A percentile compares a stretch with the other conserved stretches of the same genome.
These are phyloP conservation scores for Empis livida DNA, from an alignment of 2,888 invertebrate genomes.

Conservation along the genomic window DNA sequence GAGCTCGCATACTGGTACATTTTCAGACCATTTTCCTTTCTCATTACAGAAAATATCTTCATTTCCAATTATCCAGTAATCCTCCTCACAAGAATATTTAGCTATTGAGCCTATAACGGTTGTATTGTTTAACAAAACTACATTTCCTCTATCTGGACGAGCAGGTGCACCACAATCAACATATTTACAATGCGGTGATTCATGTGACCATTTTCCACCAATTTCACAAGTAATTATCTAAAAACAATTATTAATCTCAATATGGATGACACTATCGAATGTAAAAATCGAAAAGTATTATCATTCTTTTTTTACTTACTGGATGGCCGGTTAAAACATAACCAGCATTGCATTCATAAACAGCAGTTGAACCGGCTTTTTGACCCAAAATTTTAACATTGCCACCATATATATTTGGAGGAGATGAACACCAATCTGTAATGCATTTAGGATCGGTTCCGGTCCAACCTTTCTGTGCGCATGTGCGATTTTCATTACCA, in stretches of 20 bases:
- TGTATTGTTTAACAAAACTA: constrained; percentile 58
- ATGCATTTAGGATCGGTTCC: constrained; percentile 68
- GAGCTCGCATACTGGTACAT: constrained; percentile 74
- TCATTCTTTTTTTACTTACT: constrained; percentile 37
- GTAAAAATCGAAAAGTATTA: not conserved
- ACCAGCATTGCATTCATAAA: constrained; percentile 69
- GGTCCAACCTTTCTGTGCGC: constrained; percentile 66
- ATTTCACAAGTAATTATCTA: constrained; percentile 70
- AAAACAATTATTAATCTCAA: constrained; percentile 16
- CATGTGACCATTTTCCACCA: constrained; percentile 73
- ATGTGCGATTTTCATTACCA: constrained; percentile 57
- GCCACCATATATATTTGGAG: constrained; percentile 65
- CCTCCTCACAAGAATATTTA: constrained; percentile 66
- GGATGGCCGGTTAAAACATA: constrained; percentile 72
- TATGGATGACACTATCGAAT: no score
- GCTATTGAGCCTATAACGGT: constrained; percentile 70
- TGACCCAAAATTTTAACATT: constrained; percentile 56
- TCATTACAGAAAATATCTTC: constrained; percentile 57
- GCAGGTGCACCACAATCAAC: constrained; percentile 77
- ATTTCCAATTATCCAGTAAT: constrained; percentile 71
- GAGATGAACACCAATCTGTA: constrained; percentile 80
- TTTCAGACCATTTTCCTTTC: constrained; percentile 79
- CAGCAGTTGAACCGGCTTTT: constrained; percentile 66
- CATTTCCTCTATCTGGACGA: constrained; percentile 62
- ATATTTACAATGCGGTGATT: constrained; percentile 70